Base-by-base conservation (phyloP, 2,888 invertebrate genomes). In the Dusona sp. region DNA sequence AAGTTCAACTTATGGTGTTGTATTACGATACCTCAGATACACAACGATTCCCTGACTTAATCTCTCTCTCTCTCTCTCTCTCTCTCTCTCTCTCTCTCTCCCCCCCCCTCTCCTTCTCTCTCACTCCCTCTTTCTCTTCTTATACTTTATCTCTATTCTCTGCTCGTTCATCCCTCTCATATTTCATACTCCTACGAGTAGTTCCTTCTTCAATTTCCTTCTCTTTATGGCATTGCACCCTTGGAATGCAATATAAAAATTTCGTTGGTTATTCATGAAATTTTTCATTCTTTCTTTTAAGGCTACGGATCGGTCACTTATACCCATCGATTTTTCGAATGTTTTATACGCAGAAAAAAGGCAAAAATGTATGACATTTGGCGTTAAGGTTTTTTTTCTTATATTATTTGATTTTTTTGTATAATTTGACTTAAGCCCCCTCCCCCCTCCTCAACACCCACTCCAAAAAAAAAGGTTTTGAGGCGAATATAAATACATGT, bases 1-100 rank as follows among this genome's bases (percentile, higher is more conserved):
- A 93, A 93, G 93, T 93, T 92, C 92, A 87, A 81, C 88, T 87
- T 85, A 88, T 87, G 84, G 88, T 88, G 85, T 88, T 88, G 88
- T 89, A 87, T 89, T 87, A 88, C 86, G 84, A 86, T 88, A 87
- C 83, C 85, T 86, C 80, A 29, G 82, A 68, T 61, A 45, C 54
- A 54, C 70, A 67, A 33, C 67, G 25, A 72, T 82, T 81, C 79
- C 68, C 68, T 79, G 36, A 33, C 64, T 74, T 38, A 72, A 36
- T 86, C 79, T 72, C 48, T 80, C 72, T 79, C 57, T n/a, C 45
- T 54, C 45, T 83, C 73, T 51, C 9, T 61, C 70, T 25, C 67
- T 65, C 61, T 61, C 25, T 13, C 16, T 16, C 61, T 67, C 38
- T 48, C 65, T 48, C 51, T 77, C 54, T 42, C 33, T 67, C 51